phyloP scores from a whole-genome alignment of 2,113 vertebrate species.

The Urocynchramus pylzowi region DNA sequence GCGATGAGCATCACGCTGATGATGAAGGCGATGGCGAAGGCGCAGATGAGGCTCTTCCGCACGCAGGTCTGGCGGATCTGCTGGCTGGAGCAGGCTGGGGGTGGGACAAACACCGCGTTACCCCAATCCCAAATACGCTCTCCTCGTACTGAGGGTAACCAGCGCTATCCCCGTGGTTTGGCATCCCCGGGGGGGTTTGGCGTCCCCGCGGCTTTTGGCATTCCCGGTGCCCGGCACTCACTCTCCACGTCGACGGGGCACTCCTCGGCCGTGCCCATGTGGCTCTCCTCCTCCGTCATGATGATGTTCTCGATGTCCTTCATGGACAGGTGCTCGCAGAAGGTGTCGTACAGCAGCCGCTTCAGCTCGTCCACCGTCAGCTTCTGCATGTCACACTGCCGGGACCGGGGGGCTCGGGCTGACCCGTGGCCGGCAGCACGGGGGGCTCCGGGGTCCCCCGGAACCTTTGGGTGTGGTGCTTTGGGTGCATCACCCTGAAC shows the following conservation, averaged over 20 bases:
- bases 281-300: slow-evolving; percentile 95
- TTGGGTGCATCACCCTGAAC: neutral
- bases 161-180: accelerated
- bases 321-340: slow-evolving; percentile 98
- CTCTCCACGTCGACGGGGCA: slow-evolving; percentile 96
- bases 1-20: slow-evolving; percentile 99
- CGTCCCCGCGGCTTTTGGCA: neutral
- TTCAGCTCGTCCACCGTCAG: slow-evolving; percentile 96
- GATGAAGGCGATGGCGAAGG: slow-evolving; percentile 99
- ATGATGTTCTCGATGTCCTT: slow-evolving; percentile 99
- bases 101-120: neutral
- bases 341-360: slow-evolving; percentile 93
- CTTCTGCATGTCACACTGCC: slow-evolving; percentile 97
- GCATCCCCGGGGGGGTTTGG: neutral
- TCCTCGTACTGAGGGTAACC: neutral
- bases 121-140: accelerated
- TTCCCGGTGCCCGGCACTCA: slow-evolving; percentile 65
- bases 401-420: neutral
- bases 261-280: slow-evolving; percentile 89
- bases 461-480: neutral
- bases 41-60: slow-evolving; percentile 96
- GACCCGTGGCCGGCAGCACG: accelerated
- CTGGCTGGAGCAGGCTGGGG: slow-evolving; percentile 88
- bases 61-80: slow-evolving; percentile 98
- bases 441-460: accelerated